These are phyloP conservation scores for Microcebus tavaratra DNA, from an alignment of 2,113 vertebrate genomes.

Conservation along the genomic window DNA sequence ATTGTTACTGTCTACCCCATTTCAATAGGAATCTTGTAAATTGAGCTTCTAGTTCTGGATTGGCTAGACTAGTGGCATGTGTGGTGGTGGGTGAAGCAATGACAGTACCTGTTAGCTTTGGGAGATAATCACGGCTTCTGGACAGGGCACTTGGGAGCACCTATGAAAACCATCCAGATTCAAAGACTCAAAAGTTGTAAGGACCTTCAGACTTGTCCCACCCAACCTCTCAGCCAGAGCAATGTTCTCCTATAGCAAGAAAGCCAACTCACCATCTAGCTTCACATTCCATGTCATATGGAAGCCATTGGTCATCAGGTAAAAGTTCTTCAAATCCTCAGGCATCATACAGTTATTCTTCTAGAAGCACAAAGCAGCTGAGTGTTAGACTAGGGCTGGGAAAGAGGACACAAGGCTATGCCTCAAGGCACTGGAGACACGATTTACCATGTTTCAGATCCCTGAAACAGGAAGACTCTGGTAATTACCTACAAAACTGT, in stretches of 20 bases:
- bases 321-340: conserved; percentile 96
- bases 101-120: background rate
- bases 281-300: conserved; percentile 95
- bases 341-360: conserved; percentile 94
- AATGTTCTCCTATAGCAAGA: background rate
- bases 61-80: background rate
- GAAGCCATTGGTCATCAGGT: conserved; percentile 95
- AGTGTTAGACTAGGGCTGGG: background rate
- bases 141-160: background rate
- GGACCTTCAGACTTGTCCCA: background rate
- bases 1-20: background rate
- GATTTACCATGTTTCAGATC: background rate
- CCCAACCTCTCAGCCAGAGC: background rate
- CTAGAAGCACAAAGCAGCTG: conserved; percentile 81
- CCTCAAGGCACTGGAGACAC: background rate
- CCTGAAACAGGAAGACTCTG: background rate
- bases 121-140: background rate
- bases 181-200: background rate
- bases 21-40: background rate
- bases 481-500: background rate
- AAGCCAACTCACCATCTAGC: conserved; percentile 88
- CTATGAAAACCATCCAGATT: background rate
- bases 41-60: background rate
- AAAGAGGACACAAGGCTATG: background rate
- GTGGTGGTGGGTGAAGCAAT: background rate